phyloP scores from a whole-genome alignment of 2,797 vertebrate genomes.

The Holocentrus rufus region DNA sequence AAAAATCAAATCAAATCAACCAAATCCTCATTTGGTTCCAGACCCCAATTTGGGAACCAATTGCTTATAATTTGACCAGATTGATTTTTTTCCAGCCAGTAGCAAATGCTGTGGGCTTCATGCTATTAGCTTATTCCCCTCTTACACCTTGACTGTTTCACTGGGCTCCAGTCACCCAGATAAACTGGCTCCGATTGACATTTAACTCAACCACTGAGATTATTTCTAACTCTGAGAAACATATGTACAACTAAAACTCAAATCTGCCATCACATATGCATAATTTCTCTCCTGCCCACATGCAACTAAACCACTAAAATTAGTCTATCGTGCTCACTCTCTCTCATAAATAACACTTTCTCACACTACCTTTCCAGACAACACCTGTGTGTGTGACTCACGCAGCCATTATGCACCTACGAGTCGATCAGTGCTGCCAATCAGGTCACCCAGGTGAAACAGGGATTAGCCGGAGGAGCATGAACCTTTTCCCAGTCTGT shows the following conservation, averaged over 20 bases:
- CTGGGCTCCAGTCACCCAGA: background rate
- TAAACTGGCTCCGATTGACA: background rate
- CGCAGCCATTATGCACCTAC: slow-evolving; percentile 7
- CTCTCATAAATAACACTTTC: slow-evolving; percentile 32
- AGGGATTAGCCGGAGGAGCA: slow-evolving; percentile 28
- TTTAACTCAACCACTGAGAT: slow-evolving; percentile 9
- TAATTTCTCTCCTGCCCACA: slow-evolving; percentile 3
- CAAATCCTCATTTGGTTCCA: too few species aligned
- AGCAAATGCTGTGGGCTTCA: background rate
- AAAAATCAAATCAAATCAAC: too few species aligned
- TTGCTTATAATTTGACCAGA: too few species aligned
- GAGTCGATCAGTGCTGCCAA: slow-evolving; percentile 23
- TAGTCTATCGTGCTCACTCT: slow-evolving; percentile 28
- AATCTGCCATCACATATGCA: slow-evolving; percentile 12
- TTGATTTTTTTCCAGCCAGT: background rate
- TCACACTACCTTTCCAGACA: slow-evolving; percentile 41
- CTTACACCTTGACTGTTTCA: background rate
- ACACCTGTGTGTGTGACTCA: slow-evolving; percentile 76
- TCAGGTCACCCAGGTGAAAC: slow-evolving; percentile 35
- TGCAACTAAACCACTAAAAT: slow-evolving; percentile 10
- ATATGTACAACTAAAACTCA: slow-evolving; percentile 11
- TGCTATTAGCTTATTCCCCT: background rate
- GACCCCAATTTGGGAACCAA: too few species aligned
- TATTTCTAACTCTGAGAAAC: slow-evolving; percentile 14
- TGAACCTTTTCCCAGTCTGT: slow-evolving; percentile 42